These are phyloP conservation scores for Formica selysi DNA, from an alignment of 1,140 invertebrate genomes.

Conservation along the genomic window DNA sequence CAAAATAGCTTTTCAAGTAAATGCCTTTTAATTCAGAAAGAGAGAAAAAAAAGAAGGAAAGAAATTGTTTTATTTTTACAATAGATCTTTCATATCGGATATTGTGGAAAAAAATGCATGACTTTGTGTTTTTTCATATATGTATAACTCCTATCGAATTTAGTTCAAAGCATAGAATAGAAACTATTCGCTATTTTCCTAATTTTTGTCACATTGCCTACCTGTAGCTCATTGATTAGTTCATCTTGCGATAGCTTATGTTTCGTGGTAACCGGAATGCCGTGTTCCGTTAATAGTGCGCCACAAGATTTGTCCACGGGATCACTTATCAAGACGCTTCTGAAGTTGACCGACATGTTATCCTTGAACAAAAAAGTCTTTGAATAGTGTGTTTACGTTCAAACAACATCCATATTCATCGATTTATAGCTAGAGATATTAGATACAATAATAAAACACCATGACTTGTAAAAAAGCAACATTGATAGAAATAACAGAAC, in stretches of 20 bases:
- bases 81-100: neutral
- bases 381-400: slow-evolving; percentile 31
- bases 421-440: neutral
- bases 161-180: neutral
- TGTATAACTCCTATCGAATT: neutral
- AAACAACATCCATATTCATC: neutral
- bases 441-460: neutral
- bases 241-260: slow-evolving; percentile 94
- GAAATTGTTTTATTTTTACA: neutral
- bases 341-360: slow-evolving; percentile 85
- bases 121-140: neutral
- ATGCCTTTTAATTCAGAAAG: slow-evolving; percentile 5
- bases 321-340: slow-evolving; percentile 95
- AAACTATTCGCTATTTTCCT: neutral
- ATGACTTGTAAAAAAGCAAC: neutral
- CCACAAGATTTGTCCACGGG: slow-evolving; percentile 95
- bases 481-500: neutral
- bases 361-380: slow-evolving; percentile 63
- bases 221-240: slow-evolving; percentile 94
- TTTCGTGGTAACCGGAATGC: slow-evolving; percentile 93
- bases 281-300: slow-evolving; percentile 91
- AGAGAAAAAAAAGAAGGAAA: neutral
- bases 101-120: neutral
- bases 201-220: slow-evolving; percentile 80
- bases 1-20: neutral